Evolutionary conservation across 1,140 invertebrate genomes (phyloP).

Genomic region (Tetramorium simillimum): DNA sequence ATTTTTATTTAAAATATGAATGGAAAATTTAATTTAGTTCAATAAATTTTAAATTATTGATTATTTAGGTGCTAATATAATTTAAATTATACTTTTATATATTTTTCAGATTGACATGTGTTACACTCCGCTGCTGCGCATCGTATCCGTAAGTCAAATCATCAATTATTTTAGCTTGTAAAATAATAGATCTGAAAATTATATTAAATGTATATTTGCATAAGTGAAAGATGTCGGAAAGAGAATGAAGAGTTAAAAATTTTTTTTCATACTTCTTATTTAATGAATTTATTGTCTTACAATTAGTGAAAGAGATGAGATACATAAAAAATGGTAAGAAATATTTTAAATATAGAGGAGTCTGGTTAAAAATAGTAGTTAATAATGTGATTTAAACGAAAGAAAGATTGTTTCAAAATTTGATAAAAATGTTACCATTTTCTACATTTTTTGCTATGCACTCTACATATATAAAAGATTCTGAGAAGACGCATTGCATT

Average conservation of each 20-base stretch:
- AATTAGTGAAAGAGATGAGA: not conserved
- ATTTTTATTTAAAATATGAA: not conserved
- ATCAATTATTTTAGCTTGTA: not conserved
- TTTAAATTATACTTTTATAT: not conserved
- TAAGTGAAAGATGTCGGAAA: not conserved
- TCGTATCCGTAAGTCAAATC: not conserved
- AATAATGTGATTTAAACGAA: not conserved
- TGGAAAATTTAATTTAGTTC: not conserved
- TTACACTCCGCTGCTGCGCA: not conserved
- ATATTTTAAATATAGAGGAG: not conserved
- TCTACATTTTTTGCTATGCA: not conserved
- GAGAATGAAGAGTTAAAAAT: not conserved
- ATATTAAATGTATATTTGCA: not conserved
- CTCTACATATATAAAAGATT: not conserved
- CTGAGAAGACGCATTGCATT: not conserved
- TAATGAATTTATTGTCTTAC: not conserved
- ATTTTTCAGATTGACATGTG: not conserved
- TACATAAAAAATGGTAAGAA: not conserved
- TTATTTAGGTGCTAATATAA: not conserved
- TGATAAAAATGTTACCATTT: not conserved
- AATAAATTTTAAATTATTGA: slow-evolving; percentile 20
- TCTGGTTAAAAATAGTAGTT: not conserved
- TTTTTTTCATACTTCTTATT: not conserved
- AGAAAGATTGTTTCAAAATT: not conserved
- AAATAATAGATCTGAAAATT: not conserved